Evolutionary conservation across 2,888 invertebrate species (phyloP), one percentile per base, ranked within the genome.

Genomic region (Cordylochernes scorpioides): DNA sequence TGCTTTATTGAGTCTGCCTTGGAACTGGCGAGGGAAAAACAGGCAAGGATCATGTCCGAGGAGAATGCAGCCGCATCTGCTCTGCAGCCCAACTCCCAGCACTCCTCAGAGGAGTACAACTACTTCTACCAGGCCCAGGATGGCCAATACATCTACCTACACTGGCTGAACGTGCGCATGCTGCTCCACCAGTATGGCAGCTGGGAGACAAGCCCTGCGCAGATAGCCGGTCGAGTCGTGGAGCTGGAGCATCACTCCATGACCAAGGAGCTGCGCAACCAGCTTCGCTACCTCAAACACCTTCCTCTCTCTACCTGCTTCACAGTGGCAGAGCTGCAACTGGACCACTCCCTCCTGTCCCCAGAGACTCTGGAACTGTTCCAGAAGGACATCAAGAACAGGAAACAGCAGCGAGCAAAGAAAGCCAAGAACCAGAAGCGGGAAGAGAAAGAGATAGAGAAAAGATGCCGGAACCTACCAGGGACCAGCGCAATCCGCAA

Each of bases 111-210:
- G n/a, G n/a, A n/a, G n/a, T n/a, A n/a, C n/a, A n/a, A n/a, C n/a
- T n/a, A n/a, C n/a, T n/a, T n/a, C n/a, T n/a, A n/a, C n/a, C n/a
- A n/a, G n/a, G n/a, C n/a, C n/a, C n/a, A n/a, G n/a, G 82, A 84
- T 52, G 88, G 88, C 0, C 86, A 86, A 52, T 75, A 82, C 50
- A 66, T 88, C 30, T 94, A 77, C 53, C 58, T 91, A 36, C 75
- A 86, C 53, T 71, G 77, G 9, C 54, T 91, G 44, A 91, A 91
- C 52, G 71, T 77, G 6, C 71, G 73, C 35, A 74, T 88, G 65
- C 53, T 94, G 44, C 72, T 75, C 46, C 65, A 68, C 32, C 70
- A 75, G 32, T 86, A 80, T 58, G 82, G 80, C 5, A 63, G 65
- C 55, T 45, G 88, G 33, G 71, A 73, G 32, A 59, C 65, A 30